These are phyloP conservation scores for Pteronotus mesoamericanus DNA, from an alignment of 2,797 vertebrate genomes.

Conservation along the genomic window DNA sequence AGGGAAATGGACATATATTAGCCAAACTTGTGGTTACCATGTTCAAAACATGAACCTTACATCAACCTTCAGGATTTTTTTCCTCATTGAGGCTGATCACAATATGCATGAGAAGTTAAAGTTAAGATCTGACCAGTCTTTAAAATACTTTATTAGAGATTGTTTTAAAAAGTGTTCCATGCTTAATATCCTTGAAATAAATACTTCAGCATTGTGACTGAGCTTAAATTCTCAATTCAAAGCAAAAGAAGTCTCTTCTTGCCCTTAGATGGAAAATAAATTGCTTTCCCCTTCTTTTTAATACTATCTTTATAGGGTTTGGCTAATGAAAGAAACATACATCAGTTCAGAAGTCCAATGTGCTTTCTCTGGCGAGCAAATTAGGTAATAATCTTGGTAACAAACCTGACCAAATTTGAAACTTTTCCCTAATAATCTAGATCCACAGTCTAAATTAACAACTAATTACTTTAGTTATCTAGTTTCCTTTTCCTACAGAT, in stretches of 20 bases:
- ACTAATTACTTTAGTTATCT: not conserved
- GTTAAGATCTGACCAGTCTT: slow-evolving; percentile 16
- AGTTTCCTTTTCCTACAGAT: not conserved
- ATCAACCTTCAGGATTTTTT: not conserved
- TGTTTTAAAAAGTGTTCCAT: not conserved
- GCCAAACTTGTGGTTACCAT: not conserved
- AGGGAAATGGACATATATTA: not conserved
- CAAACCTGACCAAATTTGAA: not conserved
- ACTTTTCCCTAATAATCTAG: not conserved
- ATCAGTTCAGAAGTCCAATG: not conserved
- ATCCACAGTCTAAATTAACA: slow-evolving; percentile 8
- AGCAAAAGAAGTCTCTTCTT: slow-evolving; percentile 17
- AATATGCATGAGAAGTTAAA: slow-evolving; percentile 1
- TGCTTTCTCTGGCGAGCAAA: not conserved
- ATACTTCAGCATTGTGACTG: not conserved
- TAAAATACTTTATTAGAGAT: not conserved
- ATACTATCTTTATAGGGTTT: not conserved
- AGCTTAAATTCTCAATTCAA: slow-evolving; percentile 27
- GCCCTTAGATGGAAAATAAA: not conserved
- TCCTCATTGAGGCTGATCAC: not conserved
- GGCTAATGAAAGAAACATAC: slow-evolving; percentile 12
- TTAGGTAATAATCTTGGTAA: slow-evolving; percentile 24
- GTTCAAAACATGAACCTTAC: not conserved
- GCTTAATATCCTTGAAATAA: not conserved
- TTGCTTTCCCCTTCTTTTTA: not conserved